Conservation (phyloP, 2,888 invertebrate species). For the Epirrita christyi region DNA sequence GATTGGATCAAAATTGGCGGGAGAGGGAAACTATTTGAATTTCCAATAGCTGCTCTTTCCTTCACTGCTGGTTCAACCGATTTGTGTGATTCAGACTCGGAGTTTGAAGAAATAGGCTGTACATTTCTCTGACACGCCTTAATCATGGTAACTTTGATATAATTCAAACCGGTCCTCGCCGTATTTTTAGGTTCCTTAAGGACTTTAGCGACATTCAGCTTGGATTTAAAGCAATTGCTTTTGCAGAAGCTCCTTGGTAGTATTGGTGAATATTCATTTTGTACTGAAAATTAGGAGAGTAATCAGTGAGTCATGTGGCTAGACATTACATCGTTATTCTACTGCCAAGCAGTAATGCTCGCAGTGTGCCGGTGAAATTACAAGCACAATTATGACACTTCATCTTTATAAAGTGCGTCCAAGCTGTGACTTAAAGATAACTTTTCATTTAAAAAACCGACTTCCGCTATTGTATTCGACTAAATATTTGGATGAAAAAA, state of each 20-base stretch:
- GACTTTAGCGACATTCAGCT: not conserved
- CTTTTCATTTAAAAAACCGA: no score
- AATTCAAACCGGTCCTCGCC: not conserved
- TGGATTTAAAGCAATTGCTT: not conserved
- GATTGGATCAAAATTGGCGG: conserved; percentile 27
- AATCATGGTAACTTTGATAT: not conserved
- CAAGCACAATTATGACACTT: no score
- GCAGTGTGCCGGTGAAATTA: no score
- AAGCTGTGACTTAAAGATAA: no score
- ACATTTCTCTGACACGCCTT: conserved; percentile 5
- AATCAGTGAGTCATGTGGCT: no score
- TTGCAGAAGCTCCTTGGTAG: conserved; percentile 19
- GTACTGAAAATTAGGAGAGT: conserved; percentile 31
- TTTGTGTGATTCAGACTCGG: not conserved
- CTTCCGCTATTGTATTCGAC: no score
- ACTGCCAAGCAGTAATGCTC: no score
- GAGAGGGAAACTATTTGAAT: conserved; percentile 3
- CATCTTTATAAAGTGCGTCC: no score
- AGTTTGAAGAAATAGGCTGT: not conserved
- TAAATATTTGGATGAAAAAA: no score
- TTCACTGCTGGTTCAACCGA: not conserved
- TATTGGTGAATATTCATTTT: conserved; percentile 34
- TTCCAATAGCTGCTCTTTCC: not conserved
- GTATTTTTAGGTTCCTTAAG: not conserved
- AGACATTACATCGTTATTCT: no score